Percentiles rank a stretch among this genome's conserved stretches.
These are phyloP conservation scores for Hemiprocne comata DNA, from an alignment of 2,113 vertebrate species.

Conservation along the genomic window DNA sequence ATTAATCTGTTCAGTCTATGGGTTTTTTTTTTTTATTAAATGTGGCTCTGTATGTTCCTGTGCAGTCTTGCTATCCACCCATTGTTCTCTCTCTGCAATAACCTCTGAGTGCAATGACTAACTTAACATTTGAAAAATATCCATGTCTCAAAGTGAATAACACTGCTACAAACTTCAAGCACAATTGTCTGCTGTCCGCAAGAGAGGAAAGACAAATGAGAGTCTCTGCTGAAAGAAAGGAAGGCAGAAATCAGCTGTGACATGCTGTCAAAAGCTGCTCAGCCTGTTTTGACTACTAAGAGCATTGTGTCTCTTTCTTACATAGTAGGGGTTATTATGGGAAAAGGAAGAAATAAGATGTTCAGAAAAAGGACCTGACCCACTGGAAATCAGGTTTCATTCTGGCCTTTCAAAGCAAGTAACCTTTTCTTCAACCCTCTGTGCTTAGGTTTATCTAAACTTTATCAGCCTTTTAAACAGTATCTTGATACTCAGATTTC, in stretches of 20 bases:
- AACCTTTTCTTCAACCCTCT: accelerated
- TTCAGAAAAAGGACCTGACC: background rate
- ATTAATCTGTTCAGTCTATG: background rate
- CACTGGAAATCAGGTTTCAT: background rate
- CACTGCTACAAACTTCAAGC: background rate
- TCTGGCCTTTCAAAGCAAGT: background rate
- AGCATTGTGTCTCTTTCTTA: background rate
- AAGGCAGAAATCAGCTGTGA: background rate
- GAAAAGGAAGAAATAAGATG: background rate
- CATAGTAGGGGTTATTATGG: background rate
- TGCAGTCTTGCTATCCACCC: background rate
- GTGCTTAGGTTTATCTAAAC: background rate
- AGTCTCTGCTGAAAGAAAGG: background rate
- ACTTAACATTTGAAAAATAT: background rate
- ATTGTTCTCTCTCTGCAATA: background rate
- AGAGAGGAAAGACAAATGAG: background rate
- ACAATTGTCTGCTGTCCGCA: background rate
- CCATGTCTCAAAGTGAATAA: background rate
- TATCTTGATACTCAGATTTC: background rate
- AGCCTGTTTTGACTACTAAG: background rate
- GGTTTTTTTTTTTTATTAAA: background rate
- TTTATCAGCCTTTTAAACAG: background rate
- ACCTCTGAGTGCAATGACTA: background rate
- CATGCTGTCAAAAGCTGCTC: background rate
- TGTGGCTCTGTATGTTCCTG: background rate